Evolutionary conservation across 2,113 vertebrate genomes (phyloP), one percentile per base, ranked within the genome.

Genomic region (Gorsachius goisagi): DNA sequence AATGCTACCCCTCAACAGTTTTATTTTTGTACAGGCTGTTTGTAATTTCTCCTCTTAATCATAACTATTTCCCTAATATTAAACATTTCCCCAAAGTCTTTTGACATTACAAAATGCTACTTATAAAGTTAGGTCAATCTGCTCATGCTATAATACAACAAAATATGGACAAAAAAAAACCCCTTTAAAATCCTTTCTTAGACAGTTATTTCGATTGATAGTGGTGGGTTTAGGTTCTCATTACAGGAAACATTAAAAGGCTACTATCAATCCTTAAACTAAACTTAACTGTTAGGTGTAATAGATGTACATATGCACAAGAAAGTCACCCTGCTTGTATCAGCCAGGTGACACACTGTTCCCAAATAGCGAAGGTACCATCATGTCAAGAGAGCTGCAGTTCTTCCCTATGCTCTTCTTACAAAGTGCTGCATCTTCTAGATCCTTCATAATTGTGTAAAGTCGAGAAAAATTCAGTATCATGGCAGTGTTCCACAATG

Each of bases 191-290:
- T 62, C 26, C 66, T 52, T 90, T 90, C 72, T 83, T 59, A 72
- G 77, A 69, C 59, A 93, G 59, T 22, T 78, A 18, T 63, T 94
- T 87, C 85, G 60, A 89, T 26, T 66, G 82, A 89, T 62, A 78
- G 50, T 64, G 68, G 35, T 95, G 27, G 92, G 85, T 71, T 76
- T 78, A 50, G 20, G 58, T 62, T 91, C 74, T 79, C 67, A 66
- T 71, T 66, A 86, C 78, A 96, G 95, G 75, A 97, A 97, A 94
- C 33, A 73, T 77, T 95, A 91, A 32, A 94, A 92, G 44, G 32
- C 78, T 63, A 55, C 55, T 49, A 49, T 49, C 15, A 95, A 75
- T 22, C 52, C 67, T 82, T 92, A 96, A 96, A 89, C 47, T 87
- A 88, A 91, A 37, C 28, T 28, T 59, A 74, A 71, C 23, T 71